These are phyloP conservation scores for Porites evermanni DNA, from an alignment of 92 coral and sea anemone genomes.

Conservation along the genomic window DNA sequence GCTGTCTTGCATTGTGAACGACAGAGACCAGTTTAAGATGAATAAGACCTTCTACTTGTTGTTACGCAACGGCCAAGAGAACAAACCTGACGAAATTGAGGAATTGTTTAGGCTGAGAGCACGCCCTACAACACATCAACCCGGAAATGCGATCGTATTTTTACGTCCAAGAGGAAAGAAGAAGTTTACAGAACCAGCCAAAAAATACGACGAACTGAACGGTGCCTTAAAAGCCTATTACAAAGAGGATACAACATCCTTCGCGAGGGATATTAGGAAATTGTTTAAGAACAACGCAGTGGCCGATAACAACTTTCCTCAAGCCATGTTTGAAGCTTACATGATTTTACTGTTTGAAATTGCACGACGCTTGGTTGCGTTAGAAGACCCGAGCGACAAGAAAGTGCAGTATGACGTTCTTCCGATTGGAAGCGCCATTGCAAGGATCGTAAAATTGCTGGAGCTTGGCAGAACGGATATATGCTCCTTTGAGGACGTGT, in stretches of 20 bases:
- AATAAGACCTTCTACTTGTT: constrained; percentile 16
- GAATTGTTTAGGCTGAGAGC: constrained; percentile 21
- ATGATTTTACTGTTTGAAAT: constrained; percentile 45
- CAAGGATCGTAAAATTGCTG: not conserved
- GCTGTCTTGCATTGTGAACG: constrained; percentile 26
- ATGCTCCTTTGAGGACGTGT: constrained; percentile 10
- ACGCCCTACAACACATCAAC: constrained; percentile 21
- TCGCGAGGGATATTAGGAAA: too few relatives aligned
- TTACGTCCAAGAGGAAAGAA: not conserved
- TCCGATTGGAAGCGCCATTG: constrained; percentile 44
- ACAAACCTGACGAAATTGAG: not conserved
- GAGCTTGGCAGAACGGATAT: not conserved
- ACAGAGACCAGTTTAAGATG: not conserved
- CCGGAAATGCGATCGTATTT: constrained; percentile 25
- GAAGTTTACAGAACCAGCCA: too few relatives aligned
- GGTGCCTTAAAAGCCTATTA: constrained; percentile 3
- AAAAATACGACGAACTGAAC: constrained; percentile 15
- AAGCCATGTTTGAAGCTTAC: constrained; percentile 23
- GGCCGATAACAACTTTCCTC: not conserved
- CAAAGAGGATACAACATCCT: not conserved
- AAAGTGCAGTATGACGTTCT: constrained; percentile 5
- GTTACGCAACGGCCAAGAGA: not conserved
- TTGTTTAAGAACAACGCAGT: not conserved
- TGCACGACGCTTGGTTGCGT: constrained; percentile 31
- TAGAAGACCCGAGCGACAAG: too few relatives aligned